A percentile compares a stretch with the other conserved stretches of the same genome.
Evolutionary conservation across 2,888 invertebrate genomes (phyloP).

Genomic region (Hydrotaea diabolus): DNA sequence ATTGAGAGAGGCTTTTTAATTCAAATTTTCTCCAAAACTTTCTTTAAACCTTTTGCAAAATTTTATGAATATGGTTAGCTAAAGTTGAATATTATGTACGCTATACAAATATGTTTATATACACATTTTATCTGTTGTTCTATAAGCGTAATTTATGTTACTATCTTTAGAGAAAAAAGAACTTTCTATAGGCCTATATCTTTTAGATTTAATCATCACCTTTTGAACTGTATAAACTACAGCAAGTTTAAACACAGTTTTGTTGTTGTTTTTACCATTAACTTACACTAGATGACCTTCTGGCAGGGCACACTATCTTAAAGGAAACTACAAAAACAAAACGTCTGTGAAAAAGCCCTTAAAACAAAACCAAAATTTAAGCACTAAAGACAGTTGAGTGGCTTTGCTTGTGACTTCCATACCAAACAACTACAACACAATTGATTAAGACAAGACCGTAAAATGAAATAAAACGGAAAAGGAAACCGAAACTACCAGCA

Average conservation of each 20-base stretch:
- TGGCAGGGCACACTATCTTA: background rate
- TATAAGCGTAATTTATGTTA: too few species aligned
- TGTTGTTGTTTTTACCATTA: background rate
- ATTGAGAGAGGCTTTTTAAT: too few species aligned
- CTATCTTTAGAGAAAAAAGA: too few species aligned
- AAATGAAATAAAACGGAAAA: background rate
- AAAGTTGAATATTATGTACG: too few species aligned
- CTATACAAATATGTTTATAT: too few species aligned
- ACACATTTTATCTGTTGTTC: too few species aligned
- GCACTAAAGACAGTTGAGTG: background rate
- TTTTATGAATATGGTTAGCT: too few species aligned
- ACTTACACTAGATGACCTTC: background rate
- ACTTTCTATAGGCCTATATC: too few species aligned
- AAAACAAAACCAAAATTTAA: background rate
- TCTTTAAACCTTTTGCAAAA: too few species aligned
- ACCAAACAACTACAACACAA: background rate
- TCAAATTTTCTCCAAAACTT: too few species aligned
- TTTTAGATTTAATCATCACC: background rate
- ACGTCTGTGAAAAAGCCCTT: background rate
- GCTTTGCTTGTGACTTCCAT: too few species aligned
- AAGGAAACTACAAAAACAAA: background rate
- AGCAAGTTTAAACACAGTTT: background rate
- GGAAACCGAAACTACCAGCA: background rate
- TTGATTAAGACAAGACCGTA: background rate
- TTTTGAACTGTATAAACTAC: background rate